Base-by-base conservation (phyloP, 1,140 invertebrate genomes). In the Tachypleus tridentatus region DNA sequence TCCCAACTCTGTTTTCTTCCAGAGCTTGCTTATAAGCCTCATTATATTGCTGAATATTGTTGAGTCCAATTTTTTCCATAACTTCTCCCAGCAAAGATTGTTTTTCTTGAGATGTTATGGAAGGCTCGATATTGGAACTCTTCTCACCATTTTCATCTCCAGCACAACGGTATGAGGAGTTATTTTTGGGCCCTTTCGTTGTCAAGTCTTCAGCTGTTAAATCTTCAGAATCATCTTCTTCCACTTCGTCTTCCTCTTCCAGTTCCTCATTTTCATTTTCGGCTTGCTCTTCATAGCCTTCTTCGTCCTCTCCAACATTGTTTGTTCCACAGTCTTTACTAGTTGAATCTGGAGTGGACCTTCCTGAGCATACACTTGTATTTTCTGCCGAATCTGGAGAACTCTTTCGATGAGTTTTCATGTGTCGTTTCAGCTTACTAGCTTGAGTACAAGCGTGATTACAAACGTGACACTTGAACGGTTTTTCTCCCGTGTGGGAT, bases 391-490 rank as follows among this genome's bases (percentile, higher is more conserved):
- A 70, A n/a, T 69, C 58, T 50, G 71, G 71, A 4, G 73, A 73
- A 61, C 76, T 76, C 50, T 70, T 69, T 49, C 4, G 72, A 73
- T 86, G 84, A n/a, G 84, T 84, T 69, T 84, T 83, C 84, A 95
- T 89, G 74, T 96, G 93, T 53, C 88, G 80, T 76, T 92, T 93
- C 61, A 94, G 77, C 77, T 91, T 91, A 57, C 86, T 87, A 67
- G 83, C 75, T 67, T 81, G 80, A 0, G 79, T 80, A 67, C 80
- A 82, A 29, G 80, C 77, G 67, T 80, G 81, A 73, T 96, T 85
- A 81, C 97, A 99, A 82, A 98, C 98, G 76, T 86, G 86, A 80
- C 97, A 99, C 80, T 98, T 91, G 79, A 97, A 99, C 8, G 95
- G 96, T 78, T 98, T 99, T 79, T 98, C 96, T 6, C 97, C 97